Base-by-base conservation (phyloP, 1,140 invertebrate species). In the Watersipora subatra region DNA sequence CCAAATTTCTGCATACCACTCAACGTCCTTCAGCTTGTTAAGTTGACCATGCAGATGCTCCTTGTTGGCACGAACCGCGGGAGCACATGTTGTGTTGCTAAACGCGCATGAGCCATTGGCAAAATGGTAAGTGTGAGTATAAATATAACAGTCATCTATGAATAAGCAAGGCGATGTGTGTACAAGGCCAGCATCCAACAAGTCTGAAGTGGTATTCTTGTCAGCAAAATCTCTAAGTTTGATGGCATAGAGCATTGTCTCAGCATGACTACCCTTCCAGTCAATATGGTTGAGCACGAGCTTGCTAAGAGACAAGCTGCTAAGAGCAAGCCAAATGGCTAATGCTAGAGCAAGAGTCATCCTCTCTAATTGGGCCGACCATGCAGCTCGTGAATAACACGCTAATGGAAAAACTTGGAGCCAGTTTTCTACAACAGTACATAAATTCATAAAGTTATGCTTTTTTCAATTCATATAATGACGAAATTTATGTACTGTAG, bases 1-100 rank as follows among this genome's bases (percentile, higher is more conserved):
- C 12, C 61, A 65, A 62, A 76, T 69, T 65, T 70, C 69, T 56
- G 66, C 71, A 64, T 71, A 76, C 71, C 69, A 75, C 28, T 70
- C 58, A 24, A 77, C 71, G 46, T 70, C 64, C 7, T 57, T 64
- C 70, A 76, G 72, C 17, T 34, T 20, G 3, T 71, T 62, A 17
- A 77, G 61, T 28, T 66, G 55, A 15, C 26, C n/a, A 59, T 74
- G 73, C 34, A 71, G 25, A 24, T 19, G 3, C 3, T 29, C 28
- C 20, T 30, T 30, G 22, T 29, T 7, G 20, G 12, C 62, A 15
- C 0, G n/a, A 30, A 46, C 61, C 2, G 26, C 24, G 58, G 1
- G 25, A 28, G 56, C 24, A 2, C 25, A 25, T 28, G 24, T 57
- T 20, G 64, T 62, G 15, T 26, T 57, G 2, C 46, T 28, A 26